Evolutionary conservation across 2,113 vertebrate genomes (phyloP), one percentile per base, ranked within the genome.

Genomic region (Canis aureus): DNA sequence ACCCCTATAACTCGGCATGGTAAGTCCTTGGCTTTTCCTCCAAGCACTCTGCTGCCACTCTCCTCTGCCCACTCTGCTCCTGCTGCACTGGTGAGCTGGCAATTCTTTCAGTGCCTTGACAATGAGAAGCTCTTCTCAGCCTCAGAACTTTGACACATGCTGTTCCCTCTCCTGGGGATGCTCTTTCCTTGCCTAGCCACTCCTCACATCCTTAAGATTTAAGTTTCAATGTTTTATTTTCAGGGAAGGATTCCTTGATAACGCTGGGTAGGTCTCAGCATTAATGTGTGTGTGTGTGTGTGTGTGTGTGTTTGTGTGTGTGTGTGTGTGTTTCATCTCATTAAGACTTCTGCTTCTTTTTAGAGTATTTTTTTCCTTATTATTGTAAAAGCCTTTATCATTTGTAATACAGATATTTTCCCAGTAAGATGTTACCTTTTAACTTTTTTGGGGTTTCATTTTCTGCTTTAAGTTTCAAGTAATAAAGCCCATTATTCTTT

Each of bases 391-490:
- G 23, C 11, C 19, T 32, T 76, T 80, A 5, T 90, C 20, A 66
- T 55, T 53, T 13, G 60, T 35, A 55, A 19, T 12, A 62, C 8
- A 91, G 22, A 27, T 87, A 23, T 38, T n/a, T 76, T 66, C 62
- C 35, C 13, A 87, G 35, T 87, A 73, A 43, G 29, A 76, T 59
- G 23, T 82, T 76, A 5, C 19, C 29, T 94, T 96, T 91, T 74
- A 32, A 67, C 8, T n/a, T 78, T 62, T 35, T 71, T 71, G 11
- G 17, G 19, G 8, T 64, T 86, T 59, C 67, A 69, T 78, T 83
- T 92, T 59, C 11, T 92, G 84, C 20, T 69, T 88, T 89, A 95
- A 78, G 11, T 92, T 92, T 88, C 16, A 69, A 19, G 67, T 69
- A 87, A 74, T 67, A 88, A 83, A 92, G 3, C 27, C 27, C 38